Base-by-base conservation (phyloP, 2,113 vertebrate genomes). In the Spea bombifrons region DNA sequence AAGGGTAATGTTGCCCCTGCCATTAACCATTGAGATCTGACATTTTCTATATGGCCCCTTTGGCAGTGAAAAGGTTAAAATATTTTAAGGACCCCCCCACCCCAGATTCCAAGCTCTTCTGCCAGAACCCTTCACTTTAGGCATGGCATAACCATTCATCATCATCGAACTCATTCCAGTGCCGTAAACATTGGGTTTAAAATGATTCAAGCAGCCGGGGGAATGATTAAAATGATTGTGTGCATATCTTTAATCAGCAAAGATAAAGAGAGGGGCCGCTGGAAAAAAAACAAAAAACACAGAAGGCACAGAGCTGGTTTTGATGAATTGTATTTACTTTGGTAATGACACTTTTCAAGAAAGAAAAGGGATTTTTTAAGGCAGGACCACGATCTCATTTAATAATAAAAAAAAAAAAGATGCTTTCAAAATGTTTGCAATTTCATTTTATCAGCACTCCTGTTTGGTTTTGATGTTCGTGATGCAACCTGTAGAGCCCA, bases 311-410 rank as follows among this genome's bases (percentile, higher is more conserved):
- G 3, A 48, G 9, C 45, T 3, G 53, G 6, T 43, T 67, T 67
- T 80, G 78, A 80, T 80, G 71, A 80, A 80, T 80, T 80, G 78
- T 68, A 50, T 74, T 74, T 80, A 74, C 66, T 72, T 80, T 61
- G 8, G 46, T 66, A 73, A 74, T 80, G 78, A 80, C 78, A 80
- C 52, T 55, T 12, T 57, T 80, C 52, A 68, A 12, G 30, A 45
- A 61, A 55, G 43, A 61, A 71, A 66, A 53, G 49, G 49, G 30
- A 63, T 67, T 67, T 73, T 65, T 12, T 44, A 66, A 73, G 55
- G 64, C 66, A 74, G 30, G 15, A 50, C 59, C 72, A 64, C 12
- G 72, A 63, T 45, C 59, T n/a, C 59, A 49, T 74, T 64, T 64
- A 64, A 74, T 64, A 15, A 73, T 52, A 53, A 8, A 4, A 15